phyloP scores from a whole-genome alignment of 2,797 vertebrate species.

The Furcifer pardalis region DNA sequence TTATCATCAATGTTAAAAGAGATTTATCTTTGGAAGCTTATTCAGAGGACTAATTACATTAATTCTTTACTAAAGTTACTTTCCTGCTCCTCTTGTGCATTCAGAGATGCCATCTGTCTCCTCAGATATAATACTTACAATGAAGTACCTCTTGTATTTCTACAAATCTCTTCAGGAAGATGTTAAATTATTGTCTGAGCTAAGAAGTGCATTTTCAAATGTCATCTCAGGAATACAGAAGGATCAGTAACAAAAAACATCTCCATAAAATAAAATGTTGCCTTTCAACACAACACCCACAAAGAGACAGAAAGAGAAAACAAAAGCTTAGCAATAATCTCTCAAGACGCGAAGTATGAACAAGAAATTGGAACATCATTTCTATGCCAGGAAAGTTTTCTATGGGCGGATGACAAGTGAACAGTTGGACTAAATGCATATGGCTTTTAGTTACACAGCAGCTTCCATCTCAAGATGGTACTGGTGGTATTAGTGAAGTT shows the following conservation, averaged over 20 bases:
- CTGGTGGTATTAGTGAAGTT: neutral
- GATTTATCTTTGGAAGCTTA: constrained; percentile 64
- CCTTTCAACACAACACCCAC: neutral
- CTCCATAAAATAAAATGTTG: neutral
- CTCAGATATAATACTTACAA: constrained; percentile 45
- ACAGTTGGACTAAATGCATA: neutral
- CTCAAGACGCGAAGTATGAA: constrained; percentile 39
- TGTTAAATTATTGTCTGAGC: neutral
- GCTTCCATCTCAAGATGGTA: neutral
- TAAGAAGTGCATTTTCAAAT: neutral
- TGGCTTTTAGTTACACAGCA: too few relatives aligned
- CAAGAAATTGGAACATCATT: constrained; percentile 44
- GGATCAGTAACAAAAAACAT: constrained; percentile 12
- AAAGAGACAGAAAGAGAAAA: constrained; percentile 38
- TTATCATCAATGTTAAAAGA: constrained; percentile 64
- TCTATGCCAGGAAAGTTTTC: constrained; percentile 46
- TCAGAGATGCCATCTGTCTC: constrained; percentile 51
- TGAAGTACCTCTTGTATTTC: constrained; percentile 16
- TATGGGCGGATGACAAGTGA: constrained; percentile 1
- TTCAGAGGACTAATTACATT: constrained; percentile 62
- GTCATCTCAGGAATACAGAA: neutral
- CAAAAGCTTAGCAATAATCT: constrained; percentile 42
- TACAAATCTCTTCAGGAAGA: neutral
- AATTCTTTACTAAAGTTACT: constrained; percentile 49
- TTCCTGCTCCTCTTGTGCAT: constrained; percentile 39